Base-by-base conservation (phyloP, 1,140 invertebrate genomes). In the Centruroides vittatus region DNA sequence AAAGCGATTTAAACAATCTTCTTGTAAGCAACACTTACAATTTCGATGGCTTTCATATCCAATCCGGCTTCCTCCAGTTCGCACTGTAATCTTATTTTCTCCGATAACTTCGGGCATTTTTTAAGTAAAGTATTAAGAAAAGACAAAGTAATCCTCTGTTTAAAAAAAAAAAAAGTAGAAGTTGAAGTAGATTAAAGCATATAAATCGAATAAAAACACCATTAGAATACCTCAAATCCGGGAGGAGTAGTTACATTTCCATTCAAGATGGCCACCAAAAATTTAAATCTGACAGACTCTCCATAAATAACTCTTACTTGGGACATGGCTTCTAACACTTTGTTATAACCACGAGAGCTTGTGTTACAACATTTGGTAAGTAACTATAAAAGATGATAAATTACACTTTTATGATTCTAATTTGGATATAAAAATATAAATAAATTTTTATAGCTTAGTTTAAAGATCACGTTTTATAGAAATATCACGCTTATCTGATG, bases 231-330 rank as follows among this genome's bases (percentile, higher is more conserved):
- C 61, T 69, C 67, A 55, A 69, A 69, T 4, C 57, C 59, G 0
- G 81, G 80, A 4, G 78, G 76, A 0, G 79, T 79, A 3, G 77
- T 76, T 0, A 84, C 84, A 1, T 82, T 79, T 66, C 85, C 85
- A 64, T 84, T 83, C 35, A 94, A 78, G 75, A 93, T 91, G 3
- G 89, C 89, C 8, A 92, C 84, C 0, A 95, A 79, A 69, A 95
- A 86, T 58, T 91, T 81, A 74, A 94, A 95, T 66, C 92, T 78
- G 4, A 93, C 90, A 0, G 90, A 88, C 71, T 97, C 92, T 34
- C 89, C 91, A 70, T 90, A 91, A 47, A 89, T 79, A 0, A 96
- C 75, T 12, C 92, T 80, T 50, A 95, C 76, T 0, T 89, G 92
- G 0, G 89, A 89, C 59, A 95, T 81, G 0, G 92, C 89, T 72